These are phyloP conservation scores for Callimorpha dominula DNA, from an alignment of 2,888 invertebrate genomes.

Conservation along the genomic window DNA sequence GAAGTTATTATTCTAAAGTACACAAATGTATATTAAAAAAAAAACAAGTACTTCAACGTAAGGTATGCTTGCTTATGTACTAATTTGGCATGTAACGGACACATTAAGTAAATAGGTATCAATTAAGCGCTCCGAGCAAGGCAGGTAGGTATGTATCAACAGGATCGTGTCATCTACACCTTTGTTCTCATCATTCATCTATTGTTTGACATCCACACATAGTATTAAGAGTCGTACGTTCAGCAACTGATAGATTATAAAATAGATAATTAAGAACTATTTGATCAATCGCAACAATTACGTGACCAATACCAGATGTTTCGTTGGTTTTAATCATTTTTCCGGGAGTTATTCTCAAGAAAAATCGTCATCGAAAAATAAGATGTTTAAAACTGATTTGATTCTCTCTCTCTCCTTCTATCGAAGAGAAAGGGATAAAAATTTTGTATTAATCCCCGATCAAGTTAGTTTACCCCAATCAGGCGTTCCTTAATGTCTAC, in stretches of 20 bases:
- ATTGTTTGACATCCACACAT: background rate
- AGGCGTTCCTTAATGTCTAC: background rate
- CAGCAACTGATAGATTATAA: constrained; percentile 11
- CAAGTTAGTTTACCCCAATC: background rate
- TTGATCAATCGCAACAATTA: background rate
- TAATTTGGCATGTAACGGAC: no score
- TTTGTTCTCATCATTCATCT: no score
- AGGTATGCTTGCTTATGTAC: no score
- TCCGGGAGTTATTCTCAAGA: background rate
- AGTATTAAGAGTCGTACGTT: background rate
- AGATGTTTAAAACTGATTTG: background rate
- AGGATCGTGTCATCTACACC: no score
- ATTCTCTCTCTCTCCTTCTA: background rate
- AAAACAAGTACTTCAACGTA: no score
- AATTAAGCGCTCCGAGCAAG: no score
- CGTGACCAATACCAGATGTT: background rate
- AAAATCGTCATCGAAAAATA: background rate
- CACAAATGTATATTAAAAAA: no score
- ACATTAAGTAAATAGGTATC: no score
- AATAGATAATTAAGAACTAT: background rate
- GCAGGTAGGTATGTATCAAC: no score
- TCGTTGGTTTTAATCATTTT: background rate
- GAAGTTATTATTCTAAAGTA: no score
- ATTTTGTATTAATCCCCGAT: background rate
- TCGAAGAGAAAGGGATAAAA: background rate